phyloP scores from a whole-genome alignment of 2,113 vertebrate species.

The Caretta caretta region DNA sequence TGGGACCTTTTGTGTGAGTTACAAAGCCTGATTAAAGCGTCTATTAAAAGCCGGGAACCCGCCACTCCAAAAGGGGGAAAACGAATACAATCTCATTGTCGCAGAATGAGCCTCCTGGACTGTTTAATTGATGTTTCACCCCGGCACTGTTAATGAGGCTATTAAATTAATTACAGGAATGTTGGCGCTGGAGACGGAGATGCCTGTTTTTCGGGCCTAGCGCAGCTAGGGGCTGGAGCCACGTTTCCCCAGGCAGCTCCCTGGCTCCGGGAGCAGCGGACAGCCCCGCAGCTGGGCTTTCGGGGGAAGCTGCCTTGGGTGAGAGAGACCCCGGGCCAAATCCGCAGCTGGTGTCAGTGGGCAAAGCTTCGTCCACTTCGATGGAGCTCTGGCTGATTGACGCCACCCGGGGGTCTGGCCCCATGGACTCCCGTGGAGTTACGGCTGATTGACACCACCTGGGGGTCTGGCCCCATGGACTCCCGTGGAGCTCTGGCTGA shows the following conservation, averaged over 20 bases:
- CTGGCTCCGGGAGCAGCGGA: not conserved
- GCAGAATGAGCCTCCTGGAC: constrained; percentile 15
- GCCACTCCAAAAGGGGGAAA: not conserved
- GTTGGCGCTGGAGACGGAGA: not conserved
- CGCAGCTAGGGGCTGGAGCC: not conserved
- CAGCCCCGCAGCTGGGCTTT: not conserved
- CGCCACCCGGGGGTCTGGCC: too few species aligned
- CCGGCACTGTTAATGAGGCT: constrained; percentile 33
- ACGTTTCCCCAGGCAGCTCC: not conserved
- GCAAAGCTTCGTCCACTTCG: not conserved
- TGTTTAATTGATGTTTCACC: constrained; percentile 34
- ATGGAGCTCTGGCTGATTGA: not conserved
- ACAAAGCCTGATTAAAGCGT: not conserved
- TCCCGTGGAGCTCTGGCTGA: too few species aligned
- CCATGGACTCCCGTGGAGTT: too few species aligned
- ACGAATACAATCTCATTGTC: not conserved
- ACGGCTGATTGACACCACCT: too few species aligned
- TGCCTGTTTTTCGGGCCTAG: not conserved
- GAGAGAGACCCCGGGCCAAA: not conserved
- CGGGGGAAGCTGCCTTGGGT: accelerated
- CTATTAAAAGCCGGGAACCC: not conserved
- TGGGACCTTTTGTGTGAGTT: not conserved
- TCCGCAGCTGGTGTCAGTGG: not conserved
- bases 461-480: too few species aligned
- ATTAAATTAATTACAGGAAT: constrained; percentile 39